These are phyloP conservation scores for Platycheirus rosarum DNA, from an alignment of 2,888 invertebrate species.

Conservation along the genomic window DNA sequence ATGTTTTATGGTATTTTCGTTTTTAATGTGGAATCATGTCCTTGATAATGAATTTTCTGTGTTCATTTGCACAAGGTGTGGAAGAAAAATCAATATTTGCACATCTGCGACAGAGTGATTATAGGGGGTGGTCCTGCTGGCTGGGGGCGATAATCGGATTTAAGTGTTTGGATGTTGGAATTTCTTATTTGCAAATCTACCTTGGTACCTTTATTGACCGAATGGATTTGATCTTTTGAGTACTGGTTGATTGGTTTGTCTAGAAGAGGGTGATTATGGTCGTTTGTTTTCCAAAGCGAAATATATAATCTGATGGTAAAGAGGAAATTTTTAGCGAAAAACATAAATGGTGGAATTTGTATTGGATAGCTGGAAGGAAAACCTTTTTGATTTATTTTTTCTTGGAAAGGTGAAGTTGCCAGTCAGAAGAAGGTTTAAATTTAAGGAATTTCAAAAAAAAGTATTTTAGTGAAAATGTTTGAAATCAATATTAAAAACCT, in stretches of 20 bases:
- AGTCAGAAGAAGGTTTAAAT: too few species aligned
- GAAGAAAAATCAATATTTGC: slow-evolving; percentile 53
- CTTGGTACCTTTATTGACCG: background rate
- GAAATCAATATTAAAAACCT: too few species aligned
- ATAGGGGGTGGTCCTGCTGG: background rate
- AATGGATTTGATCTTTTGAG: slow-evolving; percentile 7
- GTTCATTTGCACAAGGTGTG: slow-evolving; percentile 38
- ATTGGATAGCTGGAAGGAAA: too few species aligned
- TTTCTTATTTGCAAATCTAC: slow-evolving; percentile 18
- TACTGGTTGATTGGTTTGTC: slow-evolving; percentile 1
- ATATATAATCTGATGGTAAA: too few species aligned
- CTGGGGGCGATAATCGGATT: slow-evolving; percentile 44
- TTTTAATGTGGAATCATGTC: slow-evolving; percentile 51
- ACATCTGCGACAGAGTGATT: slow-evolving; percentile 13
- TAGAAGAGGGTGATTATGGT: slow-evolving; percentile 1
- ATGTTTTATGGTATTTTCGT: slow-evolving; percentile 18
- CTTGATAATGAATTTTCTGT: slow-evolving; percentile 56
- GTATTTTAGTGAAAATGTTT: too few species aligned
- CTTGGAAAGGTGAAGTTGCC: too few species aligned
- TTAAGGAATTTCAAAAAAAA: too few species aligned
- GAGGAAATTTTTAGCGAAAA: too few species aligned
- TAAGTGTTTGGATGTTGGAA: slow-evolving; percentile 34
- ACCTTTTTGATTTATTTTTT: too few species aligned
- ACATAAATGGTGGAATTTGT: too few species aligned
- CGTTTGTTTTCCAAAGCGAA: slow-evolving; percentile 4